These are phyloP conservation scores for Camarhynchus parvulus DNA, from an alignment of 2,113 vertebrate genomes.

Conservation along the genomic window DNA sequence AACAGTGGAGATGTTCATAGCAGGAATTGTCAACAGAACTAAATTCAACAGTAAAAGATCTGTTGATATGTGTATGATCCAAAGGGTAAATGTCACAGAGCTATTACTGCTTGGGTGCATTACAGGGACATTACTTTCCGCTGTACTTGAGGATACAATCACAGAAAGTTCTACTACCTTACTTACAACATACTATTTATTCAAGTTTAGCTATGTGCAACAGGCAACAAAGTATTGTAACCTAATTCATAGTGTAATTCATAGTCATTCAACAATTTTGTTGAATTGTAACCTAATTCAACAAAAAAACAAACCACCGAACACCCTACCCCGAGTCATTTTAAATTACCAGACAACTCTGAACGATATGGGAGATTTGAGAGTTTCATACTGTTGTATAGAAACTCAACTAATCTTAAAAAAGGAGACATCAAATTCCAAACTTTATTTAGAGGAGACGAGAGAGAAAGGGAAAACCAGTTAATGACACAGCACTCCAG, in stretches of 20 bases:
- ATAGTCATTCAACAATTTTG: too few relatives aligned
- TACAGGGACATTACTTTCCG: neutral
- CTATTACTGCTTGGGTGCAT: neutral
- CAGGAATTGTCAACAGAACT: slow-evolving; percentile 63
- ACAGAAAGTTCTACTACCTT: neutral
- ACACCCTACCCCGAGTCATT: neutral
- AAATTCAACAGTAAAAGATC: slow-evolving; percentile 12
- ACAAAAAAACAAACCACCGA: neutral
- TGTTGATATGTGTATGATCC: slow-evolving; percentile 14
- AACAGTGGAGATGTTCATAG: slow-evolving; percentile 65
- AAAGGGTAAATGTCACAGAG: slow-evolving; percentile 1
- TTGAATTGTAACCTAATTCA: neutral
- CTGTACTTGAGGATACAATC: neutral
- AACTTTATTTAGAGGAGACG: neutral
- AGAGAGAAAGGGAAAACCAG: neutral
- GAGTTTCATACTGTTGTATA: neutral
- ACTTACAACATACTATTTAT: neutral
- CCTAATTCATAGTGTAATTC: neutral
- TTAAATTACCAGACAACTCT: neutral
- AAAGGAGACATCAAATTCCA: neutral
- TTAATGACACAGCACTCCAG: neutral
- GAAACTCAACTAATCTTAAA: neutral
- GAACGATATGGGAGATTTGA: neutral
- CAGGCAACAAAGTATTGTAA: neutral
- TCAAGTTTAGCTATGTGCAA: neutral